Conservation (phyloP, 1,140 invertebrate genomes). For the Bombus pyrosoma region DNA sequence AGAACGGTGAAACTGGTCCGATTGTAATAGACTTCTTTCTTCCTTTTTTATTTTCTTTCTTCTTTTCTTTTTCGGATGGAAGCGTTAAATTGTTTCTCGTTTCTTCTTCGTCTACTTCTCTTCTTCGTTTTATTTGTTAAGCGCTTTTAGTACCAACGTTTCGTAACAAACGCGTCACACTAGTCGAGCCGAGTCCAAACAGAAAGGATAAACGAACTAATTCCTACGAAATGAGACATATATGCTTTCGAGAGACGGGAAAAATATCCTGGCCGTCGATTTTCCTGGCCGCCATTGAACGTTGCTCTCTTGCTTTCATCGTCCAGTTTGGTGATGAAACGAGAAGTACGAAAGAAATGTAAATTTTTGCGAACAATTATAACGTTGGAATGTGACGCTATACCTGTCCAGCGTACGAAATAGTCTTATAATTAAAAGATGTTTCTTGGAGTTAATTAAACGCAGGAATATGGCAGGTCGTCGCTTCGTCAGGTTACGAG, state of each 20-base stretch:
- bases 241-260: neutral
- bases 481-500: conserved; percentile 16
- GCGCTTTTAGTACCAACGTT: neutral
- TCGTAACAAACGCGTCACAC: neutral
- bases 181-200: neutral
- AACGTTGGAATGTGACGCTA: conserved; percentile 57
- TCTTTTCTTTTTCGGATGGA: neutral
- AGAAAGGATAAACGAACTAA: conserved; percentile 18
- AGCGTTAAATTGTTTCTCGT: conserved; percentile 12
- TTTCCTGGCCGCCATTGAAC: neutral
- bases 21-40: conserved; percentile 20
- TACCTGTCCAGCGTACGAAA: conserved; percentile 36
- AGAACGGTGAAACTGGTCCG: neutral
- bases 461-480: conserved; percentile 34
- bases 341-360: conserved; percentile 38
- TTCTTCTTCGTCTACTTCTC: neutral
- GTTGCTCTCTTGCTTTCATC: neutral
- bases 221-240: neutral
- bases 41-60: neutral
- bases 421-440: conserved; percentile 73
- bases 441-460: conserved; percentile 77
- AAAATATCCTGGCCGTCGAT: neutral
- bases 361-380: conserved; percentile 61
- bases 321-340: neutral
- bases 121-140: neutral